Evolutionary conservation across 2,113 vertebrate species (phyloP).

Genomic region (Ptilorrhoa leucosticta): DNA sequence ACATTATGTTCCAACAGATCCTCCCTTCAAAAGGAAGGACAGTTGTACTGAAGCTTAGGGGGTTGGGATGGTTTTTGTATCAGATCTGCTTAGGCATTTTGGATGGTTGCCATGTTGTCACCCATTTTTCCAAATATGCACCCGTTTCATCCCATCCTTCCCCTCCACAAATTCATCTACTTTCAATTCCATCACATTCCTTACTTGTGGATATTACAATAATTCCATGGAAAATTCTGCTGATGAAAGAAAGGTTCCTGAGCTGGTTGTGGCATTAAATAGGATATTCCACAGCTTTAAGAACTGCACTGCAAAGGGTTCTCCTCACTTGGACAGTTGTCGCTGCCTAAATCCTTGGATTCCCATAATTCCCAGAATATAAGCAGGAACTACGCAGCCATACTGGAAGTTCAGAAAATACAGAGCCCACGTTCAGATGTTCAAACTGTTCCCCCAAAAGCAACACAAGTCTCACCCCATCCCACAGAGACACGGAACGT

Average conservation of each 20-base stretch:
- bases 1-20: neutral
- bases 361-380: neutral
- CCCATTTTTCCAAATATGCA: neutral
- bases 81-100: neutral
- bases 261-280: neutral
- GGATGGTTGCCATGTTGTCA: neutral
- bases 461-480: neutral
- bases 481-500: rapidly evolving
- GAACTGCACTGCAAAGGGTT: neutral
- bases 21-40: neutral
- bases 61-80: neutral
- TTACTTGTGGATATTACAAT: neutral
- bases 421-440: neutral
- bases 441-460: neutral
- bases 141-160: neutral
- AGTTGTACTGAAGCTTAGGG: neutral
- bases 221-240: neutral
- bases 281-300: neutral
- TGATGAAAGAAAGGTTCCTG: neutral
- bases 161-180: neutral
- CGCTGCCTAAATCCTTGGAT: neutral
- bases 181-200: neutral
- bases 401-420: neutral
- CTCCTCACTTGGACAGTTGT: neutral
- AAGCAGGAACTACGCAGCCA: neutral